These are phyloP conservation scores for Bombus pascuorum DNA, from an alignment of 1,140 invertebrate species.

Conservation along the genomic window DNA sequence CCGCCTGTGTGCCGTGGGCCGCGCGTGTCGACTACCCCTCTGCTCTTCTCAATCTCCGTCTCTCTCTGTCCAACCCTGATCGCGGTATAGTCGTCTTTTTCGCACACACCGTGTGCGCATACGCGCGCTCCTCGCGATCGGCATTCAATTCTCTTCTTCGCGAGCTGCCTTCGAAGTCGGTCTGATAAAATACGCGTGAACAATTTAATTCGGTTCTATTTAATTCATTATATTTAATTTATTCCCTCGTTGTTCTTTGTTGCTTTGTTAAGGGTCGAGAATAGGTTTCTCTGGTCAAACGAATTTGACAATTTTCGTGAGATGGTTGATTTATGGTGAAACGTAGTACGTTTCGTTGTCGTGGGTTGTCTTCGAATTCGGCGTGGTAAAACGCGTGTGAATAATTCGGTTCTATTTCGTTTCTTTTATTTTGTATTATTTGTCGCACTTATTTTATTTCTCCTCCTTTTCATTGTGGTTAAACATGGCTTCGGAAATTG, in stretches of 20 bases:
- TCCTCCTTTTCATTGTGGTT: too few relatives aligned
- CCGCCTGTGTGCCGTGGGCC: slow-evolving; percentile 33
- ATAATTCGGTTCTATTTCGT: not conserved
- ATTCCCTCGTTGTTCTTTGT: not conserved
- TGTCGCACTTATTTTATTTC: too few relatives aligned
- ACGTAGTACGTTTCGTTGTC: slow-evolving; percentile 1
- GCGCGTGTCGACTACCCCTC: slow-evolving; percentile 13
- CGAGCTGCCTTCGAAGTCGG: not conserved
- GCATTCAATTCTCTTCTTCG: slow-evolving; percentile 30
- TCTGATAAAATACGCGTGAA: too few relatives aligned
- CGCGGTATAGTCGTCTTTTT: not conserved
- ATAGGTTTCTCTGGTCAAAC: too few relatives aligned
- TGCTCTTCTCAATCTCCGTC: not conserved
- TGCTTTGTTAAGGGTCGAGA: not conserved
- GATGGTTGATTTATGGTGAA: too few relatives aligned
- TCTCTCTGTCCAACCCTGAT: not conserved
- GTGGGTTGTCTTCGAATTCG: not conserved
- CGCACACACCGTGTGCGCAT: slow-evolving; percentile 2
- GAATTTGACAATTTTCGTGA: too few relatives aligned
- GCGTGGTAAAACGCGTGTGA: too few relatives aligned
- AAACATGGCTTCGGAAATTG: too few relatives aligned
- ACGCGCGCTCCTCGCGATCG: slow-evolving; percentile 21
- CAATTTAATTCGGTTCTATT: not conserved
- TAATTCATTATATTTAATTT: too few relatives aligned
- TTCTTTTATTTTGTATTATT: too few relatives aligned